A percentile compares a stretch with the other conserved stretches of the same genome.
phyloP scores from a whole-genome alignment of 2,888 invertebrate species.

The Calameuta pallipes region DNA sequence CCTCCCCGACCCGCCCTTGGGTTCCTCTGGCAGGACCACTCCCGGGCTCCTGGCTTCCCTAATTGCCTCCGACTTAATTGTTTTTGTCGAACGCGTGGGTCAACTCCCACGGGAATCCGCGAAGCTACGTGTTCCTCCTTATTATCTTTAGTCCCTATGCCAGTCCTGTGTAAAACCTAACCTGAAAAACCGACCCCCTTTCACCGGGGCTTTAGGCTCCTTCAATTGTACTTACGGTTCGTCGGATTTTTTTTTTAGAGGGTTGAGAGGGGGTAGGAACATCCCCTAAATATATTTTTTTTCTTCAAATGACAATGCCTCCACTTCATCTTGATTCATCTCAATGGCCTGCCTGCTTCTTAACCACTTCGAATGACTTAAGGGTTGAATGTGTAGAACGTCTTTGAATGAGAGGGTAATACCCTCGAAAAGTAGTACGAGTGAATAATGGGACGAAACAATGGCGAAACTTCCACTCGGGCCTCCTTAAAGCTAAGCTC shows the following conservation, averaged over 20 bases:
- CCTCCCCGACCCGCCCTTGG: neutral
- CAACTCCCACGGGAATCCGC: no score
- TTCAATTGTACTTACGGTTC: no score
- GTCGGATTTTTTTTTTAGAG: no score
- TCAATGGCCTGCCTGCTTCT: neutral
- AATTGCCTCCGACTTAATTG: conserved; percentile 25
- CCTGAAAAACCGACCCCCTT: no score
- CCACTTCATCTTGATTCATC: neutral
- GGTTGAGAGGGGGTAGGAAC: no score
- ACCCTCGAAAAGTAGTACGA: conserved; percentile 49
- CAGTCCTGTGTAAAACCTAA: no score
- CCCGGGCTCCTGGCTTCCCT: conserved; percentile 15
- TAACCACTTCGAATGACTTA: neutral
- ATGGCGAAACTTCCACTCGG: conserved; percentile 29
- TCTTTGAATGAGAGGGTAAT: conserved; percentile 20
- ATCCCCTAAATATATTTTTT: no score
- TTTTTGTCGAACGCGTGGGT: conserved; percentile 24
- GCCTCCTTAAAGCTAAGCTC: conserved; percentile 13
- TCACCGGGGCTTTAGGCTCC: no score
- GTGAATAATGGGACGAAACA: conserved; percentile 53
- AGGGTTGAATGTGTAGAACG: neutral
- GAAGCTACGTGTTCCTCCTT: no score
- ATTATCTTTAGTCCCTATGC: no score
- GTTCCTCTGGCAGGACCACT: conserved; percentile 14
- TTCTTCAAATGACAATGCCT: neutral